phyloP scores from a whole-genome alignment of 2,888 invertebrate species.

The Pollenia angustigena region DNA sequence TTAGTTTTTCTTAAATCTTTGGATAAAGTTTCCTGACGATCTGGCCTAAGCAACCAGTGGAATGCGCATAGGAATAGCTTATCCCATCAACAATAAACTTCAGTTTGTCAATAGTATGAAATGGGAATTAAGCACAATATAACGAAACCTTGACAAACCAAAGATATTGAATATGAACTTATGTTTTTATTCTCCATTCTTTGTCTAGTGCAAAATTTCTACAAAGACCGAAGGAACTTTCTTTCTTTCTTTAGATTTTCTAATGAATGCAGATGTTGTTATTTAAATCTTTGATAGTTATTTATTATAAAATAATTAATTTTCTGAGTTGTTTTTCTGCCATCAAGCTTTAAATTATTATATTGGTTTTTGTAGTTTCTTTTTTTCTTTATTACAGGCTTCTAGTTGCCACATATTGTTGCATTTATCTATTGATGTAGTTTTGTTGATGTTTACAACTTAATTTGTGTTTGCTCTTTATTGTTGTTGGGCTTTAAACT shows the following conservation, averaged over 20 bases:
- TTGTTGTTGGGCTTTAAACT: conserved; percentile 33
- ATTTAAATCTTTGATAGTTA: conserved; percentile 13
- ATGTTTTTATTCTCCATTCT: no score
- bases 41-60: no score
- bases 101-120: no score
- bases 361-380: not conserved
- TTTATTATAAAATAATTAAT: conserved; percentile 7
- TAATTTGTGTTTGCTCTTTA: conserved; percentile 16
- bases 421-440: not conserved
- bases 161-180: no score
- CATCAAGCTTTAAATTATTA: conserved; percentile 2
- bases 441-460: conserved; percentile 29
- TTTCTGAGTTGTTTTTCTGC: not conserved
- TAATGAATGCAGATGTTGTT: conserved; percentile 16
- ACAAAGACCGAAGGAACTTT: not conserved
- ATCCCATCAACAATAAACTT: no score
- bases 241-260: not conserved
- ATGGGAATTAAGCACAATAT: no score
- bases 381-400: not conserved
- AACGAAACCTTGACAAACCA: no score
- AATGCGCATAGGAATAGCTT: no score
- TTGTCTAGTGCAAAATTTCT: no score
- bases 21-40: no score
- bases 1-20: no score
- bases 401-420: conserved; percentile 22